Conservation (phyloP, 1,140 invertebrate genomes). For the Formica exsecta region DNA sequence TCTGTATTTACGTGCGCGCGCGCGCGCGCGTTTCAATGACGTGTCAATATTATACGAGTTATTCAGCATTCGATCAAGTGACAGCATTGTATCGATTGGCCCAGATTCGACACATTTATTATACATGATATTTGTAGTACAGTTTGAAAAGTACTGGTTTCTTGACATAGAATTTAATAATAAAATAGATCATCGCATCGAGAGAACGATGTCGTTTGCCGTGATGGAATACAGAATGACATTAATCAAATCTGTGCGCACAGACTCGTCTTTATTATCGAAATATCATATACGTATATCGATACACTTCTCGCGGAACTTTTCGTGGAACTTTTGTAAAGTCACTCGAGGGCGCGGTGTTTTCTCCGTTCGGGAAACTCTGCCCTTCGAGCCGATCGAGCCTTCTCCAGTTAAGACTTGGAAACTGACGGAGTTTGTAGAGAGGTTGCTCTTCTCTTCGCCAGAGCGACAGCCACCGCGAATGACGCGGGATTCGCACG, state of each 20-base stretch:
- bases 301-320: background rate
- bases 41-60: slow-evolving; percentile 16
- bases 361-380: slow-evolving; percentile 36
- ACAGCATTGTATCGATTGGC: slow-evolving; percentile 2
- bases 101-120: slow-evolving; percentile 10
- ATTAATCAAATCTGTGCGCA: background rate
- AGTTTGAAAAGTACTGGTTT: background rate
- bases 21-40: background rate
- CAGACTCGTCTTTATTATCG: background rate
- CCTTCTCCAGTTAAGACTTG: slow-evolving; percentile 40
- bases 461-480: background rate
- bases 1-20: background rate
- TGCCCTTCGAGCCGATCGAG: slow-evolving; percentile 36
- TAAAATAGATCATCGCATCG: background rate
- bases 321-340: slow-evolving; percentile 7
- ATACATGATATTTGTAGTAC: background rate
- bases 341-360: slow-evolving; percentile 3
- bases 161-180: background rate
- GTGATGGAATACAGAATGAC: background rate
- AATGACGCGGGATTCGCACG: slow-evolving; percentile 6
- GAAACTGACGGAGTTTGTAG: slow-evolving; percentile 48
- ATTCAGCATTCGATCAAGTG: slow-evolving; percentile 37
- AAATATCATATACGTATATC: background rate
- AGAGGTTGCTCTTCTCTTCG: slow-evolving; percentile 36
- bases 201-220: background rate